These are phyloP conservation scores for Antedon mediterranea DNA, from an alignment of 53 echinoderm and acorn worm genomes.

Conservation along the genomic window DNA sequence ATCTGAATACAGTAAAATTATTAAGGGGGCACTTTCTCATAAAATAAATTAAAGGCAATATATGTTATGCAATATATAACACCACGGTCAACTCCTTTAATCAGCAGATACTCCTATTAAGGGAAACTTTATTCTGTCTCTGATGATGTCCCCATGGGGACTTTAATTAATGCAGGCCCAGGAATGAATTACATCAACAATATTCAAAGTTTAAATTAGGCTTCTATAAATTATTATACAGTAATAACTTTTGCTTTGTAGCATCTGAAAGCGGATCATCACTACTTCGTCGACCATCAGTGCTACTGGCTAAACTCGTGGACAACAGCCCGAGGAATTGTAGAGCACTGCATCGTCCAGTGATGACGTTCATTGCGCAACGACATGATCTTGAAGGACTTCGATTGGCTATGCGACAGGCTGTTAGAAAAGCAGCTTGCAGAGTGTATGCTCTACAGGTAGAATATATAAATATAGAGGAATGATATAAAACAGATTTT, in stretches of 20 bases:
- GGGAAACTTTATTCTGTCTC: no score
- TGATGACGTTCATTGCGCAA: slow-evolving; percentile 71
- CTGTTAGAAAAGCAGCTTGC: slow-evolving; percentile 87
- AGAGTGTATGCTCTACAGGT: slow-evolving; percentile 83
- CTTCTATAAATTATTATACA: not conserved
- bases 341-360: slow-evolving; percentile 54
- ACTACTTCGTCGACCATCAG: slow-evolving; percentile 71
- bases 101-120: no score
- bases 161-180: no score
- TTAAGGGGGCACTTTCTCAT: no score
- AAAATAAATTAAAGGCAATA: no score
- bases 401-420: slow-evolving; percentile 83
- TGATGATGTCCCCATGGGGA: no score
- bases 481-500: no score
- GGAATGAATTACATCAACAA: no score
- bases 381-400: slow-evolving; percentile 85
- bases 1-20: no score
- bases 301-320: slow-evolving; percentile 61
- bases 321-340: slow-evolving; percentile 48
- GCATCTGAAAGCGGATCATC: slow-evolving; percentile 75
- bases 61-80: no score
- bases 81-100: no score
- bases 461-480: not conserved
- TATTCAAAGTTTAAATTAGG: no score
- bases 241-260: not conserved